Evolutionary conservation across 2,797 vertebrate genomes (phyloP), one percentile per base, ranked within the genome.

Genomic region (Pogonophryne albipinna): DNA sequence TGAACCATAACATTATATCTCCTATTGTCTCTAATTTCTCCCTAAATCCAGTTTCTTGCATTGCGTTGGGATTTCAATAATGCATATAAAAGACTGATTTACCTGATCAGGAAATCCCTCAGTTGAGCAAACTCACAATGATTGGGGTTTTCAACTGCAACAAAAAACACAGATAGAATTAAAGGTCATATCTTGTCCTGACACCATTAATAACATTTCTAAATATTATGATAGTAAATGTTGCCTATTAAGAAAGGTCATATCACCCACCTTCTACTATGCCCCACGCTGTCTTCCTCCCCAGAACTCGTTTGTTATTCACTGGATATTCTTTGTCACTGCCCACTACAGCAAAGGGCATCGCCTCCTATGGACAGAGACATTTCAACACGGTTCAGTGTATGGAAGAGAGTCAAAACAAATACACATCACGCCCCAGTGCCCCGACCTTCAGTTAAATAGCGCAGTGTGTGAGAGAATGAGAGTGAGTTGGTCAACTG

Each of bases 311-410:
- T 89, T 98, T 99, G 76, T 96, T 95, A 15, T 98, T 99, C 80
- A 98, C 97, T 91, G 99, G 98, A 88, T 99, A 98, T 82, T 99
- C 98, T 93, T 98, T 99, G 92, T 99, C 98, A 0, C 98, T 99
- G 78, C 98, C 98, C 81, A 99, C 97, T 76, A 99, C 98, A 13
- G 98, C 98, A 23, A 99, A 99, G 59, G 98, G 98, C 97, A 99
- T 99, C 65, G 95, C 93, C 92, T 99, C 98, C 98, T 99, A 94
- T 70, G 27, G 23, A 84, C 20, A 49, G n/a, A 86, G 63, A 80
- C 58, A 72, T 84, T 76, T 75, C 41, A 49, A 53, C 44, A 66
- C 4, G 13, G 20, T 41, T 83, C 55, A 79, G 61, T 53, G 31
- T 60, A 60, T 20, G 0, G 8, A 59, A 23, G 15, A 52, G 16